phyloP scores from a whole-genome alignment of 2,888 invertebrate species.

The Exocentrus adspersus region DNA sequence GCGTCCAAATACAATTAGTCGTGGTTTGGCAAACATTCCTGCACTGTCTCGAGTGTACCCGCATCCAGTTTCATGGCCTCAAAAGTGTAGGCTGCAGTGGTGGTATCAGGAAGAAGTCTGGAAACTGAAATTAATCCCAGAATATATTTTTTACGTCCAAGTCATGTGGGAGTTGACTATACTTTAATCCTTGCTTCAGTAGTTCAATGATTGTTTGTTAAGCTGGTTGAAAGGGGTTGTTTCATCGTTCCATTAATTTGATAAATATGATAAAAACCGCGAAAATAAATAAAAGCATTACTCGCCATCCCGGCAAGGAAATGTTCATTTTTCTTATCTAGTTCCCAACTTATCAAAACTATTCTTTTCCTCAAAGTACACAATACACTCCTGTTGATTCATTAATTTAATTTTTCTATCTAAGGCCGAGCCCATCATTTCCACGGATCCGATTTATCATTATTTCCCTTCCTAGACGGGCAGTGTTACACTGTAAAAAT shows the following conservation, averaged over 20 bases:
- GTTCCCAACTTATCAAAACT: constrained; percentile 16
- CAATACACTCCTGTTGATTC: constrained; percentile 29
- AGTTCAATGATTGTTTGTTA: too few species aligned
- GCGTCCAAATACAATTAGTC: constrained; percentile 27
- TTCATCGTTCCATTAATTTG: not conserved
- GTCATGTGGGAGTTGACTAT: too few species aligned
- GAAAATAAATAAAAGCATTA: not conserved
- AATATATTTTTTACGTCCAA: too few species aligned
- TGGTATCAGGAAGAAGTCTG: too few species aligned
- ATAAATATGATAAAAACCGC: not conserved
- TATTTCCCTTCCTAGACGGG: constrained; percentile 8
- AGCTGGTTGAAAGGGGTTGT: too few species aligned
- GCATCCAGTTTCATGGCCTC: constrained; percentile 38
- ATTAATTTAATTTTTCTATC: constrained; percentile 34
- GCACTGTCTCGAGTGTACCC: constrained; percentile 30
- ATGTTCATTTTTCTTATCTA: not conserved
- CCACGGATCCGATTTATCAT: constrained; percentile 32
- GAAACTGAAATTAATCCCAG: too few species aligned
- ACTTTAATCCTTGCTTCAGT: too few species aligned
- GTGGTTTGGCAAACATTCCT: constrained; percentile 26
- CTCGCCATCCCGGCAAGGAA: not conserved
- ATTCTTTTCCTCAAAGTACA: constrained; percentile 21
- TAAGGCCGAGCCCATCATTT: constrained; percentile 26
- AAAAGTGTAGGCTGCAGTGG: constrained; percentile 42
- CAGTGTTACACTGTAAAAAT: not conserved